Percentiles rank a stretch among this genome's conserved stretches.
These are phyloP conservation scores for Flabesymbios commensalis DNA, from an alignment of 2,888 invertebrate species.

Conservation along the genomic window DNA sequence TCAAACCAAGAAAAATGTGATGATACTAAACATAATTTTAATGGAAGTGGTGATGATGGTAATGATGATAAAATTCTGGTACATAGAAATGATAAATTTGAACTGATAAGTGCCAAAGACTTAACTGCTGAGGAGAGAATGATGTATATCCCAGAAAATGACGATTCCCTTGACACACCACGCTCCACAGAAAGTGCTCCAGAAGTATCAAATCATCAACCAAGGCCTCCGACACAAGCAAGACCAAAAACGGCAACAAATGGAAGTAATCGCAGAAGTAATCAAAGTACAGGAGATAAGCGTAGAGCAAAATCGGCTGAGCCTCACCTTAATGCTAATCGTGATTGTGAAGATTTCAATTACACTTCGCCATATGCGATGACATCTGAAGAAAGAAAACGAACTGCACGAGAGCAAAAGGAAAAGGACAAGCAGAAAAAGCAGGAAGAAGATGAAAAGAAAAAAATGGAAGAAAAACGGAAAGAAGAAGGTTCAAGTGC, in stretches of 20 bases:
- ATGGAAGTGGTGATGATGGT: not conserved
- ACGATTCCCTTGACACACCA: constrained; percentile 1
- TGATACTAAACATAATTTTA: not conserved
- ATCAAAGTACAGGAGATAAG: constrained; percentile 21
- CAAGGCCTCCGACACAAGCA: constrained; percentile 40
- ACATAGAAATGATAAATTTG: constrained; percentile 55
- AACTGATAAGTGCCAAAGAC: constrained; percentile 49
- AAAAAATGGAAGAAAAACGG: constrained; percentile 38
- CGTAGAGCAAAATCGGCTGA: constrained; percentile 45
- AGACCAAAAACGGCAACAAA: constrained; percentile 45
- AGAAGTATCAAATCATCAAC: constrained; percentile 3
- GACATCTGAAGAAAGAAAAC: constrained; percentile 38
- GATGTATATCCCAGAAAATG: constrained; percentile 24
- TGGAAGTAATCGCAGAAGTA: not conserved
- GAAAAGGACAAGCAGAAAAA: constrained; percentile 39
- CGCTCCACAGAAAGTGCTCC: not conserved
- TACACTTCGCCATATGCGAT: constrained; percentile 55
- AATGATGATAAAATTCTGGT: constrained; percentile 49
- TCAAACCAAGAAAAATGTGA: not conserved
- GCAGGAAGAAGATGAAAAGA: constrained; percentile 41
- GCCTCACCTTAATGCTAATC: constrained; percentile 10
- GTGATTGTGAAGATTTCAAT: constrained; percentile 29
- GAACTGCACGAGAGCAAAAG: constrained; percentile 20
- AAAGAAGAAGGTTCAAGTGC: constrained; percentile 15
- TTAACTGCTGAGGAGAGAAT: constrained; percentile 40